Conservation (phyloP, 2,797 vertebrate species). For the Cryptoprocta ferox region DNA sequence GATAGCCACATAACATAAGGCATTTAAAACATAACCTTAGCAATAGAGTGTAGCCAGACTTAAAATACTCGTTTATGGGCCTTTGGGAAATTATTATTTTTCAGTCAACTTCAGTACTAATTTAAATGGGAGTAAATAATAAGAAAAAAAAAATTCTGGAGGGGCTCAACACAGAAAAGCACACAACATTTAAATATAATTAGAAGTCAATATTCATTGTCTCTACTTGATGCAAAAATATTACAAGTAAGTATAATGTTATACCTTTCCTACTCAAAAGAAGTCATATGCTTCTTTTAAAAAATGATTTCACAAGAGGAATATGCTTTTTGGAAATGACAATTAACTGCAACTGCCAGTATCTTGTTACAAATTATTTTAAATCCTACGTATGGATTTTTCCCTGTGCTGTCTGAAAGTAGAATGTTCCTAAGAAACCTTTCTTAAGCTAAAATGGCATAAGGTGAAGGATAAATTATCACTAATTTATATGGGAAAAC, state of each 20-base stretch:
- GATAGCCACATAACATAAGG: conserved; percentile 56
- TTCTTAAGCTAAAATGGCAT: no score
- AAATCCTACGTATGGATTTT: neutral
- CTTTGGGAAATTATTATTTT: conserved; percentile 75
- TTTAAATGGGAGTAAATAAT: conserved; percentile 61
- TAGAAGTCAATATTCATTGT: neutral
- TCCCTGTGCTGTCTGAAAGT: neutral
- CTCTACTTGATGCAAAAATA: conserved; percentile 14
- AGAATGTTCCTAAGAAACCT: neutral
- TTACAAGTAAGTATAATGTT: neutral
- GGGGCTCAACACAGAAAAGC: conserved; percentile 4
- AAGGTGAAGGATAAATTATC: neutral
- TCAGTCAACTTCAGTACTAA: conserved; percentile 47
- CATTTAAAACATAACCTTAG: conserved; percentile 59
- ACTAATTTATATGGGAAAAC: neutral
- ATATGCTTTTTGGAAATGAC: neutral
- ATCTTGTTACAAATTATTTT: neutral
- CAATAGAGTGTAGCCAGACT: conserved; percentile 55
- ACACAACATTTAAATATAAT: neutral
- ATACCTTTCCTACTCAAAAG: neutral
- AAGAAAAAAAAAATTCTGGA: conserved; percentile 69
- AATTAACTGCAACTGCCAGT: neutral
- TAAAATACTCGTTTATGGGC: conserved; percentile 58
- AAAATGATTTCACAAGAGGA: neutral
- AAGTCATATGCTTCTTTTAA: neutral